Base-by-base conservation (phyloP, 2,113 vertebrate genomes). In the Dipodomys spectabilis region DNA sequence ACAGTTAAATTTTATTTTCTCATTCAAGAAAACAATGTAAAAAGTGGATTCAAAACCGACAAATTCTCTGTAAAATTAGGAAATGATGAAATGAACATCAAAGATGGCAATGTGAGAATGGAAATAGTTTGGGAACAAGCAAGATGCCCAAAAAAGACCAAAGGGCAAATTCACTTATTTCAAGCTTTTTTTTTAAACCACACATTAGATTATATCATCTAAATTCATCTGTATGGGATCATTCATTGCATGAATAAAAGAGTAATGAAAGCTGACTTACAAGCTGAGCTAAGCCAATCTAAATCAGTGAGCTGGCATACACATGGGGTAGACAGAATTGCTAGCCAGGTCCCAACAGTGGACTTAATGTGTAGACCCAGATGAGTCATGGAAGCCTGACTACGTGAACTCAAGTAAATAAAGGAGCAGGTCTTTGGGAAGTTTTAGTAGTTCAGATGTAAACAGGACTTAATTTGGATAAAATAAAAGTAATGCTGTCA, bases 201-300 rank as follows among this genome's bases (percentile, higher is more conserved):
- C 22, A 1, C 8, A 22, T 49, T 82, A 67, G 16, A 80, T 25
- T 71, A 62, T 13, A 67, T 30, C 83, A 32, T 72, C 30, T 60
- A 60, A 60, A 74, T 74, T 20, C 28, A 71, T 79, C 13, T 78
- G 18, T 71, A 0, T 35, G 25, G 57, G 32, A 28, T 91, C 86
- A 62, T 90, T 75, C 86, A 62, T 90, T 75, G 57, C 77, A 13
- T 73, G 20, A 32, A 90, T 49, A 86, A 32, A 67, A 80, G 25
- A 12, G 7, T 39, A 28, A 1, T 12, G 10, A 64, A 23, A 28
- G 12, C 62, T 64, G 12, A 6, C n/a, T 92, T 9, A 30, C 4
- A 65, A 16, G 27, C 10, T 30, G 27, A 91, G 57, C 4, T 68
- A 15, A 74, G 71, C 9, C 9, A 45, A 88, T 15, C 45, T 1